These are phyloP conservation scores for Cervus canadensis DNA, from an alignment of 2,113 vertebrate species.

Conservation along the genomic window DNA sequence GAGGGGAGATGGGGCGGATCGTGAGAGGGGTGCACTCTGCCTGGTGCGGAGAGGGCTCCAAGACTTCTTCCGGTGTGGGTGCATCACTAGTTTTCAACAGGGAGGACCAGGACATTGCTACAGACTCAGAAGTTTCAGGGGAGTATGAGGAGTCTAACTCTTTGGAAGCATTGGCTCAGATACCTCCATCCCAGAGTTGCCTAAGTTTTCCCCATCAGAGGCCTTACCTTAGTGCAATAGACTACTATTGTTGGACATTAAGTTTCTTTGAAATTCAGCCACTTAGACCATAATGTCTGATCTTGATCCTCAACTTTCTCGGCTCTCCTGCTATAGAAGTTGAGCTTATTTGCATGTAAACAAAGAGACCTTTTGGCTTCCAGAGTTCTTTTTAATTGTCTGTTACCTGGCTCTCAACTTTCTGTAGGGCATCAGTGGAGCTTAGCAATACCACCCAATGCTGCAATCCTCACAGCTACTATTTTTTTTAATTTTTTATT, in stretches of 20 bases:
- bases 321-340: not conserved
- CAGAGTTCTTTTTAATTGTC: not conserved
- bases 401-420: not conserved
- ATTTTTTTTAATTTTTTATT: not conserved
- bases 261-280: not conserved
- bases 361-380: not conserved
- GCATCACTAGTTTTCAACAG: not conserved
- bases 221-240: not conserved
- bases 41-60: not conserved
- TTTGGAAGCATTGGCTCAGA: not conserved
- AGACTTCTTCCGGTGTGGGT: not conserved
- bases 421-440: not conserved
- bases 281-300: not conserved
- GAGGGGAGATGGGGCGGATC: too few relatives aligned
- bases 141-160: not conserved
- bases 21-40: too few relatives aligned
- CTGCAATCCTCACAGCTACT: not conserved
- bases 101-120: not conserved
- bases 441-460: not conserved
- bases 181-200: not conserved
- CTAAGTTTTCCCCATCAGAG: not conserved
- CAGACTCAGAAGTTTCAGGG: not conserved
- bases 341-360: not conserved
- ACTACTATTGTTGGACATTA: not conserved
- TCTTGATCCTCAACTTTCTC: not conserved